phyloP scores from a whole-genome alignment of 64 coral and sea anemone species.

The Actinia tenebrosa region DNA sequence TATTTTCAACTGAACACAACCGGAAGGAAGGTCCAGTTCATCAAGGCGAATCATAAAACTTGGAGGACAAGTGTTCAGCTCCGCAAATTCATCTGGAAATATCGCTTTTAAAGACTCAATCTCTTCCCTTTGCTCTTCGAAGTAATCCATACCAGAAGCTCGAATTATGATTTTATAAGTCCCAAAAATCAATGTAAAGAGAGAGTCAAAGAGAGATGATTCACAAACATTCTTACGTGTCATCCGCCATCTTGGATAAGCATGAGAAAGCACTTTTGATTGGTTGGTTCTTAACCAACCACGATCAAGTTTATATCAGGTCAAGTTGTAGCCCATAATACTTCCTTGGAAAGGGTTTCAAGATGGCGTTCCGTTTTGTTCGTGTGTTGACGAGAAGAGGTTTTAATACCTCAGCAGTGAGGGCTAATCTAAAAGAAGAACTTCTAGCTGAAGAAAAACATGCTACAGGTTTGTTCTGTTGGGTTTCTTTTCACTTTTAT shows the following conservation, averaged over 20 bases:
- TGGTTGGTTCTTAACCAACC: background rate
- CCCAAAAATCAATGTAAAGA: background rate
- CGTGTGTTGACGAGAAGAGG: slow-evolving; percentile 57
- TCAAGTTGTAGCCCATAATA: slow-evolving; percentile 4
- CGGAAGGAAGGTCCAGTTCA: slow-evolving; percentile 47
- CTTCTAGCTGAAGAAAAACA: slow-evolving; percentile 74
- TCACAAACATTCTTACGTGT: slow-evolving; percentile 2
- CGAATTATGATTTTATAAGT: background rate
- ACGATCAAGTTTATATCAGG: background rate
- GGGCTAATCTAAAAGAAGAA: slow-evolving; percentile 46
- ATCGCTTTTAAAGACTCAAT: slow-evolving; percentile 69
- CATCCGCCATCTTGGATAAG: slow-evolving; percentile 17
- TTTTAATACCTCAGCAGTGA: slow-evolving; percentile 51
- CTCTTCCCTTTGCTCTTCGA: slow-evolving; percentile 81
- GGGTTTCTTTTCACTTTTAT: background rate
- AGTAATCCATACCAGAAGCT: slow-evolving; percentile 44
- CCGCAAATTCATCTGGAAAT: slow-evolving; percentile 66
- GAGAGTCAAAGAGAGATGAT: too few species aligned
- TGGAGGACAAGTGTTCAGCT: slow-evolving; percentile 57
- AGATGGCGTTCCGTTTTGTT: slow-evolving; percentile 73
- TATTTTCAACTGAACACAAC: slow-evolving; percentile 57
- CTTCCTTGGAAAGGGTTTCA: slow-evolving; percentile 3
- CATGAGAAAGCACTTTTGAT: background rate
- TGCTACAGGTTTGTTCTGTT: slow-evolving; percentile 73
- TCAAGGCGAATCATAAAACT: slow-evolving; percentile 78